Evolutionary conservation across 2,888 invertebrate genomes (phyloP).

Genomic region (Tachina fera): DNA sequence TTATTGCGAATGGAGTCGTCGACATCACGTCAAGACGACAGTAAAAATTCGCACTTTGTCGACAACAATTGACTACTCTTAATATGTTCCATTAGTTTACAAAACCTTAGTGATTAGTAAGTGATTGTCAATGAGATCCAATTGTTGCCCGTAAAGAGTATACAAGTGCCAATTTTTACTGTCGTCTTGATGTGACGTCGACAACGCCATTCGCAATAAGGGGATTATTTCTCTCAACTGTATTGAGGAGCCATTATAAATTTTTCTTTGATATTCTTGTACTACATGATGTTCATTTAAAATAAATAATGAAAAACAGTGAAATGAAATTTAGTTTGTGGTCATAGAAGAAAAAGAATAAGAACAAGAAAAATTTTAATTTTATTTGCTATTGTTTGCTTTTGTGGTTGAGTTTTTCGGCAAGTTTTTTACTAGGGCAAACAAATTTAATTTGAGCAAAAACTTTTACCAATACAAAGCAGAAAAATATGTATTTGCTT

Average conservation of each 20-base stretch:
- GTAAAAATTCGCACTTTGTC: no score
- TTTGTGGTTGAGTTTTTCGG: neutral
- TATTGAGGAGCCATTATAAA: neutral
- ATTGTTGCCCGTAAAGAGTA: no score
- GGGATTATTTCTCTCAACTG: neutral
- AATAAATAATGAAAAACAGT: neutral
- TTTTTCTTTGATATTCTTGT: neutral
- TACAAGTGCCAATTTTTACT: no score
- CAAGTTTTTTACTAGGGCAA: neutral
- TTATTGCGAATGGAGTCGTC: no score
- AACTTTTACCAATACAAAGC: neutral
- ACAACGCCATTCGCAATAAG: no score
- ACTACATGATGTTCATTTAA: neutral
- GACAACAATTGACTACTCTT: no score
- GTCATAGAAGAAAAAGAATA: neutral
- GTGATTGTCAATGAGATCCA: no score
- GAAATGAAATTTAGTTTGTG: neutral
- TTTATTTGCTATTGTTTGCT: constrained; percentile 2
- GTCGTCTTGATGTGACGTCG: no score
- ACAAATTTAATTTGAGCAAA: neutral
- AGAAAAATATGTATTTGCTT: neutral
- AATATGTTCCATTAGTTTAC: no score
- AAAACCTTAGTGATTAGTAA: no score
- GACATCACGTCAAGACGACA: no score
- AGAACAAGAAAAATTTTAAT: neutral